Conservation (phyloP, 2,797 vertebrate species). For the Buphagus erythrorhynchus region DNA sequence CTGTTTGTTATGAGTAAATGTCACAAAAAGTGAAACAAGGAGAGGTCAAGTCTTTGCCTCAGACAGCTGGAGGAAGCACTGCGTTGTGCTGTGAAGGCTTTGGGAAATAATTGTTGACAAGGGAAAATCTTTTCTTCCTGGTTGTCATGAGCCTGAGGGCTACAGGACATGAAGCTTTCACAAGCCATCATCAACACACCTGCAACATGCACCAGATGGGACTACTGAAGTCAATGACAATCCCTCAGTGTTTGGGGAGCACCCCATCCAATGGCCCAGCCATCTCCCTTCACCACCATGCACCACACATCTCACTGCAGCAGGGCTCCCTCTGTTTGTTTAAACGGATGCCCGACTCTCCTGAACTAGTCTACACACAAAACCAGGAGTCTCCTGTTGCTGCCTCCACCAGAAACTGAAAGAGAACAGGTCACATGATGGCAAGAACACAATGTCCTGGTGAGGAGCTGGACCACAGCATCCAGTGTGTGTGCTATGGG, state of each 20-base stretch:
- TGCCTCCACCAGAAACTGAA: background rate
- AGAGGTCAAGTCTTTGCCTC: background rate
- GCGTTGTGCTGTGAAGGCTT: background rate
- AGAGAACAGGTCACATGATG: too few relatives aligned
- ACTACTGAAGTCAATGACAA: background rate
- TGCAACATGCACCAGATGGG: background rate
- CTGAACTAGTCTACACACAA: fast-evolving
- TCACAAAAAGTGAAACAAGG: slow-evolving; percentile 9
- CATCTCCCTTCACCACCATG: background rate
- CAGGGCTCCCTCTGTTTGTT: background rate
- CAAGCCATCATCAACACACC: background rate
- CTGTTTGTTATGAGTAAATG: background rate
- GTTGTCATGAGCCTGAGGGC: background rate
- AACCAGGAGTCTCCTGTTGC: background rate
- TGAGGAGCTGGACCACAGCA: background rate
- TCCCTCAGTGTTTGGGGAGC: background rate
- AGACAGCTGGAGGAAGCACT: background rate
- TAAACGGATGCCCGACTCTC: background rate
- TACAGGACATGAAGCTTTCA: background rate
- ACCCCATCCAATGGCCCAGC: fast-evolving
- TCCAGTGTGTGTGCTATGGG: fast-evolving
- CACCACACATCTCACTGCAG: background rate
- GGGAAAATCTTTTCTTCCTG: background rate
- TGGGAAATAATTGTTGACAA: background rate
- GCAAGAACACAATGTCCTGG: background rate